Base-by-base conservation (phyloP, 2,113 vertebrate species). In the Thunnus maccoyii region DNA sequence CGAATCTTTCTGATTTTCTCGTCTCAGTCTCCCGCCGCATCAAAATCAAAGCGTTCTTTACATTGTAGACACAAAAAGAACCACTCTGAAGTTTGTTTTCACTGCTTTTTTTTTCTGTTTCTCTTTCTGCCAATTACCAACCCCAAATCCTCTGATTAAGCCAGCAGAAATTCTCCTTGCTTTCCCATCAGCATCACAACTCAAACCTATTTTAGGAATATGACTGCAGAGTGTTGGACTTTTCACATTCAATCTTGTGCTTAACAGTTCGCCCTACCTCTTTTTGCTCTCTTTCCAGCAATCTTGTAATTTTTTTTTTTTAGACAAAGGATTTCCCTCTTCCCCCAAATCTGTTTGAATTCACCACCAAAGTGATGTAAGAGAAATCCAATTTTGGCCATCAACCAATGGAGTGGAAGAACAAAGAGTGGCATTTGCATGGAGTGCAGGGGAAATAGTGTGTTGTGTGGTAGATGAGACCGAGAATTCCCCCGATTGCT, bases 381-480 rank as follows among this genome's bases (percentile, higher is more conserved):
- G 61, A 47, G 73, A 81, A 78, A 86, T 86, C 80, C 74, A 82
- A 78, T 87, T 79, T 80, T 83, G 69, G 52, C 81, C 73, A 30
- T 32, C 68, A 64, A 20, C 52, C 65, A 76, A 15, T 61, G 27
- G 73, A 72, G 74, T 8, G 27, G 69, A 48, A 13, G 51, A 76
- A 80, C 81, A 86, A 84, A 84, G 75, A 36, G 20, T 56, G 16
- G 8, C 10, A 72, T 80, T 76, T 85, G 72, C 57, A 79, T 87
- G 51, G 14, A 58, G 60, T 20, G 22, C 50, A 44, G 58, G 30
- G 52, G 62, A 76, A 82, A 57, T 27, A 8, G 30, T 27, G 30
- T 36, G 63, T 44, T 27, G 27, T 50, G 60, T 36, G 6, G 54
- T 41, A 73, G 58, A 79, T 60, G 76, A 89, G 55, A 32, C 50